Evolutionary conservation across 2,888 invertebrate genomes (phyloP), one percentile per base, ranked within the genome.

Genomic region (Drymonia ruficornis): DNA sequence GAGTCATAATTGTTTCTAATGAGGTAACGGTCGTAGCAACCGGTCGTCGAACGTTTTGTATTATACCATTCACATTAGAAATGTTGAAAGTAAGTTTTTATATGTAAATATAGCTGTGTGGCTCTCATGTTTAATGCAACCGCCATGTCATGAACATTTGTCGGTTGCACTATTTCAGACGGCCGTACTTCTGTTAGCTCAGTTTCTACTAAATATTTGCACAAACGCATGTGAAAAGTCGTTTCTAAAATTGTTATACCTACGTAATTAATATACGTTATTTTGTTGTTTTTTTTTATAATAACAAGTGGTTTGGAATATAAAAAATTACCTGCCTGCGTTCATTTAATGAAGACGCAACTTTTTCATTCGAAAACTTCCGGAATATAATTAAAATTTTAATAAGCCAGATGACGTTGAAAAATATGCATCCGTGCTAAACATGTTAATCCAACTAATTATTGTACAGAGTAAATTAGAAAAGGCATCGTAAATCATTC

Each of bases 111-210:
- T 70, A 67, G 67, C 77, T 74, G 69, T 72, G 80, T 83, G 83
- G 83, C 86, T 81, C 89, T 89, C 86, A 91, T 91, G 90, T 90
- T 74, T 91, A 86, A 91, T 91, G 84, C 86, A 90, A 78, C 73
- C 81, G 83, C 80, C 76, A 61, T 88, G 90, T 88, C 90, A 87
- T 85, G 86, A 89, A 90, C 89, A 90, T 89, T 90, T 90, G 89
- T 90, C 87, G 86, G 86, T 85, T 80, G 83, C 81, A 86, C 83
- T 87, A 86, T 86, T 87, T 86, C 81, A 84, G 78, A 76, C 70
- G 64, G 69, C 72, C 53, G 65, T 70, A 74, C 67, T 70, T 66
- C 70, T 71, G 67, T 69, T 72, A 62, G 70, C 61, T 69, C 63
- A 71, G 71, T 67, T 68, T 58, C 64, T 65, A 60, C 66, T 69